Conservation (phyloP, 2,888 invertebrate species). For the Lithophane semibrunnea region DNA sequence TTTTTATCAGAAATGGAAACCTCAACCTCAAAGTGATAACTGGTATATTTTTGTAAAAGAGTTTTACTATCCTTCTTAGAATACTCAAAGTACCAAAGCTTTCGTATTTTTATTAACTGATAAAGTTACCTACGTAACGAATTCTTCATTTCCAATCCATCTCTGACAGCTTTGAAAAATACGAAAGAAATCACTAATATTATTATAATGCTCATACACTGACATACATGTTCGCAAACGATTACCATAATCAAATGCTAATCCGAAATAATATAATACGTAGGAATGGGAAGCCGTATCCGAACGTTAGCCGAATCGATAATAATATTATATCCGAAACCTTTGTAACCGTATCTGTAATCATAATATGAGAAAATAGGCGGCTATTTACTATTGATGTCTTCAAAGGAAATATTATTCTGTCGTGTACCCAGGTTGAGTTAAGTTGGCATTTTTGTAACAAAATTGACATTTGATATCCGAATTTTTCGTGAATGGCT, state of each 20-base stretch:
- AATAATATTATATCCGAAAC: slow-evolving; percentile 48
- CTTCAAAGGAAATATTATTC: slow-evolving; percentile 35
- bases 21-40: background rate
- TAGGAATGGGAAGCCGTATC: slow-evolving; percentile 51
- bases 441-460: slow-evolving; percentile 29
- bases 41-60: background rate
- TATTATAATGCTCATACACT: slow-evolving; percentile 31
- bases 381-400: slow-evolving; percentile 37
- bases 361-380: slow-evolving; percentile 31
- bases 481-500: slow-evolving; percentile 8
- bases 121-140: slow-evolving; percentile 7
- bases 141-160: slow-evolving; percentile 25
- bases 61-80: background rate
- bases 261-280: slow-evolving; percentile 47
- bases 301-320: slow-evolving; percentile 36
- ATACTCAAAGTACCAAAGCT: background rate
- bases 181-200: slow-evolving; percentile 35
- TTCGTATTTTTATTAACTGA: background rate
- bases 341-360: slow-evolving; percentile 32
- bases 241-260: slow-evolving; percentile 58
- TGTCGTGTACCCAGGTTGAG: slow-evolving; percentile 1
- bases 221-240: slow-evolving; percentile 41
- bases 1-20: background rate
- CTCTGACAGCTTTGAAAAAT: slow-evolving; percentile 18
- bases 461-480: slow-evolving; percentile 30